Conservation (phyloP, 2,797 vertebrate genomes). For the Ctenopoma multispine region DNA sequence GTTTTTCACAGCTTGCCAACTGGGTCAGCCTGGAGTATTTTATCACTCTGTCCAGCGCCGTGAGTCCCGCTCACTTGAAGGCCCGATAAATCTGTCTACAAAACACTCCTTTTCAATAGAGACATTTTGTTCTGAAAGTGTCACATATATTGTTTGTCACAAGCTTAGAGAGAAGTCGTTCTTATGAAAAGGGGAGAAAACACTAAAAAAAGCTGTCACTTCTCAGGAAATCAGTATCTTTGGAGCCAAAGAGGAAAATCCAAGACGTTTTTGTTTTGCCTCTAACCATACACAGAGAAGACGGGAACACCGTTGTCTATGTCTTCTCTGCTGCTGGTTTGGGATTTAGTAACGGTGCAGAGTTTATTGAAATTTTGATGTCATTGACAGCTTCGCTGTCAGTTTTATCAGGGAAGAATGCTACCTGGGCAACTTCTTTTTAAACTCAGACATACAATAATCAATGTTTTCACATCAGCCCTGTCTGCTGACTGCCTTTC, state of each 20-base stretch:
- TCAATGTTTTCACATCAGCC: constrained; percentile 57
- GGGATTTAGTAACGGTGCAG: constrained; percentile 37
- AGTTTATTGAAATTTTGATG: constrained; percentile 61
- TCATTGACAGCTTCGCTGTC: constrained; percentile 46
- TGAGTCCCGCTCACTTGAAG: constrained; percentile 54
- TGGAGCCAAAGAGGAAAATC: constrained; percentile 51
- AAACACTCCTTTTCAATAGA: constrained; percentile 46
- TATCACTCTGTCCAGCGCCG: constrained; percentile 65
- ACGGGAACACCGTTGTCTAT: constrained; percentile 24
- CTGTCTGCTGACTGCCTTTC: constrained; percentile 40
- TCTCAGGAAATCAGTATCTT: constrained; percentile 60
- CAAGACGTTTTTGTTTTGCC: constrained; percentile 62
- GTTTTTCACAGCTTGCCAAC: constrained; percentile 58
- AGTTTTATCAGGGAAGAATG: constrained; percentile 38
- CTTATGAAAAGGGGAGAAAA: constrained; percentile 12
- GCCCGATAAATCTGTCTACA: constrained; percentile 64
- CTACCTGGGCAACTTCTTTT: constrained; percentile 53
- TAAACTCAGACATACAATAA: constrained; percentile 45
- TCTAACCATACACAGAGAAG: constrained; percentile 38
- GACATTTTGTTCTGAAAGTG: constrained; percentile 69
- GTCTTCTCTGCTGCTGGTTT: constrained; percentile 31
- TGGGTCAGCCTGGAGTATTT: constrained; percentile 68
- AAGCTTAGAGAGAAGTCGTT: constrained; percentile 36
- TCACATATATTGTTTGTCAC: constrained; percentile 69
- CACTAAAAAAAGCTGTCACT: constrained; percentile 47